These are phyloP conservation scores for Ctena decussata DNA, from an alignment of 2,888 invertebrate species.

Conservation along the genomic window DNA sequence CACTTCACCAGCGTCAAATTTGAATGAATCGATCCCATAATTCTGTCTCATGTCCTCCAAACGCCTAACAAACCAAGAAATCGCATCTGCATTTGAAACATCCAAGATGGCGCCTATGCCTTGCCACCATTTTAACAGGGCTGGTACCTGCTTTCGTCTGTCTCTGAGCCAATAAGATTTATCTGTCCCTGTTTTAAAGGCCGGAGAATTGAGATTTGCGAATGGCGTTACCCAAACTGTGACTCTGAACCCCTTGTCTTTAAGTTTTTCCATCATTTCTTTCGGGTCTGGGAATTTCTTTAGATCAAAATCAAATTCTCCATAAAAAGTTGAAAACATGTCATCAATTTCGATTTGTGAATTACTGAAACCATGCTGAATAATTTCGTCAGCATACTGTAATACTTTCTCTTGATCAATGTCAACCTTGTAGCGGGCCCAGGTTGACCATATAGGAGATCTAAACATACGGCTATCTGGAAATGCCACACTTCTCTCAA, in stretches of 20 bases:
- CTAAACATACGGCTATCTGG: slow-evolving; percentile 92
- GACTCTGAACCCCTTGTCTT: slow-evolving; percentile 90
- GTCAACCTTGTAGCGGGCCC: slow-evolving; percentile 92
- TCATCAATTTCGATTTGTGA: slow-evolving; percentile 91
- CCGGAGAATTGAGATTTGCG: slow-evolving; percentile 92
- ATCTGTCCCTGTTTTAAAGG: slow-evolving; percentile 93
- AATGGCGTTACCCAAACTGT: slow-evolving; percentile 91
- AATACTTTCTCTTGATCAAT: slow-evolving; percentile 89
- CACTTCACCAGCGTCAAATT: slow-evolving; percentile 92
- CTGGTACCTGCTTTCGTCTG: slow-evolving; percentile 62
- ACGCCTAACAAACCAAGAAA: slow-evolving; percentile 92
- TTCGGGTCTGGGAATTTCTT: slow-evolving; percentile 91
- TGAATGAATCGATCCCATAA: slow-evolving; percentile 94
- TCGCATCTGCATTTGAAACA: slow-evolving; percentile 93
- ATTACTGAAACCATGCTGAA: slow-evolving; percentile 70
- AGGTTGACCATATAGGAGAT: slow-evolving; percentile 96
- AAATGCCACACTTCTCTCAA: slow-evolving; percentile 89
- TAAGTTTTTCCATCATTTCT: slow-evolving; percentile 89
- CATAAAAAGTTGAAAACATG: slow-evolving; percentile 96
- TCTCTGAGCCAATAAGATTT: slow-evolving; percentile 88
- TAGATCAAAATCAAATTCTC: slow-evolving; percentile 91
- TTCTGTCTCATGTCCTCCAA: slow-evolving; percentile 90
- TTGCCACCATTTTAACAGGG: slow-evolving; percentile 92
- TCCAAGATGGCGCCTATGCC: slow-evolving; percentile 93
- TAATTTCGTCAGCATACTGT: slow-evolving; percentile 78